phyloP scores from a whole-genome alignment of 2,888 invertebrate genomes.

The Entomobrya multifasciata region DNA sequence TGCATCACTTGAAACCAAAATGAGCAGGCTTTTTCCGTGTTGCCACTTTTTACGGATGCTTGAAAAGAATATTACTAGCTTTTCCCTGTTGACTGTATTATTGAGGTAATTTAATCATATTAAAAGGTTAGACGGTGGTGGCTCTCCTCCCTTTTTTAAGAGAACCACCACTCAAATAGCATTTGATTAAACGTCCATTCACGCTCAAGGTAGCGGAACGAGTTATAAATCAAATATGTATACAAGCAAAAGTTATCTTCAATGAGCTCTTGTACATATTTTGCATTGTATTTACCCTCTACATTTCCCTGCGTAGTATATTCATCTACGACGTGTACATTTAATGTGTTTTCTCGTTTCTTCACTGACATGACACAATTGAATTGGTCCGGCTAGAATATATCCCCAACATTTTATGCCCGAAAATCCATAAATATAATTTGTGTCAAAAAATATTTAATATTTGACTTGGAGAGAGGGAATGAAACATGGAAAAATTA shows the following conservation, averaged over 20 bases:
- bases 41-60: too few relatives aligned
- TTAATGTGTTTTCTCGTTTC: neutral
- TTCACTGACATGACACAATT: neutral
- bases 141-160: slow-evolving; percentile 67
- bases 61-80: slow-evolving; percentile 4
- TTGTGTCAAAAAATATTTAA: slow-evolving; percentile 34
- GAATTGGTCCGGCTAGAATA: neutral
- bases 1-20: too few relatives aligned
- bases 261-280: slow-evolving; percentile 27
- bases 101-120: slow-evolving; percentile 79
- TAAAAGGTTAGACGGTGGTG: slow-evolving; percentile 79
- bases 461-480: slow-evolving; percentile 31
- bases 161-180: slow-evolving; percentile 80
- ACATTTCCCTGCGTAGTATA: too few relatives aligned
- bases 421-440: neutral
- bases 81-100: slow-evolving; percentile 38
- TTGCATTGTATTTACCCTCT: slow-evolving; percentile 6
- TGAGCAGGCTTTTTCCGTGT: too few relatives aligned
- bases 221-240: slow-evolving; percentile 79
- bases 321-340: neutral
- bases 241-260: slow-evolving; percentile 45
- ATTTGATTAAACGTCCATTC: slow-evolving; percentile 81
- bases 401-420: neutral
- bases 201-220: slow-evolving; percentile 78
- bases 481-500: slow-evolving; percentile 30